Base-by-base conservation (phyloP, 2,888 invertebrate species). In the Kryphioiulus occultus region DNA sequence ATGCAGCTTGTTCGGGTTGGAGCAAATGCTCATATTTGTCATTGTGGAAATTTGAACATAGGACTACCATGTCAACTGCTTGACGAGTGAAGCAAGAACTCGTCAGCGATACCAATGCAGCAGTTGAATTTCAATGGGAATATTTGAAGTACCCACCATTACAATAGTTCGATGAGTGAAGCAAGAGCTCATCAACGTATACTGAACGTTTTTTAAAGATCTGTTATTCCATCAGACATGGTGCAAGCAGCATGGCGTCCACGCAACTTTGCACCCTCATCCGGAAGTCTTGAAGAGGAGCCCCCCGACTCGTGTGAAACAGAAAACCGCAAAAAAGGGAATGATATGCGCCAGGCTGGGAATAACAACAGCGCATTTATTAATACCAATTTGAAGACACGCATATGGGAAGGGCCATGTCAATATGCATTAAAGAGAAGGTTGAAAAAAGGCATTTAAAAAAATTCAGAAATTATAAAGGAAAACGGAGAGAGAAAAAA, bases 351-450 rank as follows among this genome's bases (percentile, higher is more conserved):
- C 26, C 68, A 10, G 68, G 68, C 22, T 68, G 26, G 26, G 68
- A 68, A 68, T 68, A 68, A 68, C 68, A 68, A 68, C 68, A 68
- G 68, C 1, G 26, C 68, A 68, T 68, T 68, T 68, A 68, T 68
- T 68, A 68, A 68, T 68, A 68, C 68, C 22, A 68, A 68, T 22
- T 22, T 68, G 68, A 68, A 68, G 26, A 68, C 68, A 68, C 68
- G 68, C 68, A 68, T 19, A 68, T 68, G 68, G 68, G 68, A 68
- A 68, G 68, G 68, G 68, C 68, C 68, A 68, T 68, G 68, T 68
- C 68, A 68, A 68, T 68, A 68, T 68, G 68, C 68, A 68, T 68
- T 68, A 68, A 68, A 12, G 68, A 68, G 68, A 68, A 22, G 68
- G 7, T 26, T 9, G 10, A 68, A 9, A 59, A 59, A 19, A 59